A percentile compares a stretch with the other conserved stretches of the same genome.
Conservation (phyloP, 1,140 invertebrate genomes). For the Cyclina sinensis region DNA sequence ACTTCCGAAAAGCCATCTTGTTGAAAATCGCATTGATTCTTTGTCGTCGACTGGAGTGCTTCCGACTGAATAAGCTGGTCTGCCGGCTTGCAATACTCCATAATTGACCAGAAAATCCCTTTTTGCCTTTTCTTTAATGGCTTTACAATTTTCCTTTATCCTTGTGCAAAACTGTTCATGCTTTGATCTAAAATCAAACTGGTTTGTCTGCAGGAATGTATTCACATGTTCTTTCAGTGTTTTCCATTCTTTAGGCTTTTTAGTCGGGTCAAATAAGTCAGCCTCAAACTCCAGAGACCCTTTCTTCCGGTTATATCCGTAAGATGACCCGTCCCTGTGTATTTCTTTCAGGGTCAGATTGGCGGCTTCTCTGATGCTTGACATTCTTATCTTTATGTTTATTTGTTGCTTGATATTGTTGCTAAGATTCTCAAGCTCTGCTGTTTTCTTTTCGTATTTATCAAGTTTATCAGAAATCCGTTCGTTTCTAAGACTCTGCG, state of each 20-base stretch:
- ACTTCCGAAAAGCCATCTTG: conserved; percentile 17
- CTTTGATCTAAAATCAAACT: background rate
- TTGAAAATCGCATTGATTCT: background rate
- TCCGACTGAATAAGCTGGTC: background rate
- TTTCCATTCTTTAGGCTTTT: conserved; percentile 31
- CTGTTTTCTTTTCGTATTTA: background rate
- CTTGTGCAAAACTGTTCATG: conserved; percentile 29
- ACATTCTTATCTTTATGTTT: conserved; percentile 38
- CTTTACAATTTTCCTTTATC: background rate
- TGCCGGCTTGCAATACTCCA: background rate
- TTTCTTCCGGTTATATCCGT: conserved; percentile 35
- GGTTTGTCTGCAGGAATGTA: background rate
- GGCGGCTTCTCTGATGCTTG: conserved; percentile 12
- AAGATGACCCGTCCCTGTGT: background rate
- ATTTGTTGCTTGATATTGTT: conserved; percentile 22
- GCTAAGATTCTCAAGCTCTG: background rate
- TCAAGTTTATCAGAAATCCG: background rate
- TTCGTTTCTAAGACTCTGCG: background rate
- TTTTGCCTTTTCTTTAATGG: conserved; percentile 10
- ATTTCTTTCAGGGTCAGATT: conserved; percentile 24
- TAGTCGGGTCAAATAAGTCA: conserved; percentile 2
- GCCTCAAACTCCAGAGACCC: conserved; percentile 24
- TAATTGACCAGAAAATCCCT: background rate
- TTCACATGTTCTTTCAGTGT: conserved; percentile 43
- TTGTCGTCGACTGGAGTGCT: too few species aligned